Base-by-base conservation (phyloP, 1,140 invertebrate species). In the Aphidius gifuensis region DNA sequence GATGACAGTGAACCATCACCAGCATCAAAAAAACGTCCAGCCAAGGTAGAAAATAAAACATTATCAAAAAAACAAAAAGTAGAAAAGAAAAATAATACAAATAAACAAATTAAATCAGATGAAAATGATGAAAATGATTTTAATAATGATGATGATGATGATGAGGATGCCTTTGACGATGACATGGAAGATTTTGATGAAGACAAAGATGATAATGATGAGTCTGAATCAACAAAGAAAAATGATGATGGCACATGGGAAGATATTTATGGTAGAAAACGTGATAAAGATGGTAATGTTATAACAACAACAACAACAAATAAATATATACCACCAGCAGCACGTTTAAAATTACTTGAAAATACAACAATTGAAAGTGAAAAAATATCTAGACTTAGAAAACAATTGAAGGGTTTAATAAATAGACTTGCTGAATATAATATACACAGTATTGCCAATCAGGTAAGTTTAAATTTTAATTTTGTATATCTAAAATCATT, bases 241-340 rank as follows among this genome's bases (percentile, higher is more conserved):
- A 70, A 67, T 66, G 65, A 70, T 4, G 67, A 79, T 57, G 49
- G 40, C 40, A 65, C 80, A 39, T 93, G 90, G 85, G 94, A 97
- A 84, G 95, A 98, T 82, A 97, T 98, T 74, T 98, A 98, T 83
- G 95, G 95, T 4, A 83, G 94, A 65, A 84, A 90, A 66, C 83
- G 91, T 70, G 89, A 92, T 74, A 86, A 88, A 73, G 81, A 90
- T 64, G 94, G 94, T 5, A 89, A 90, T 73, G 76, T 94, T 68
- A 77, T 94, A 6, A 6, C 39, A 39, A 64, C 81, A 79, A 77
- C 4, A 48, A 83, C 66, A 80, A 80, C 77, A 66, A 81, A 80
- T 9, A 88, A 88, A 72, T 97, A 97, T 75, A 76, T 96, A 67
- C 93, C 94, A 39, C 94, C 94, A 51, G 90, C 89, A 68, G 83